Percentiles rank a stretch among this genome's conserved stretches.
These are phyloP conservation scores for Amniataba percoides DNA, from an alignment of 2,797 vertebrate genomes.

Conservation along the genomic window DNA sequence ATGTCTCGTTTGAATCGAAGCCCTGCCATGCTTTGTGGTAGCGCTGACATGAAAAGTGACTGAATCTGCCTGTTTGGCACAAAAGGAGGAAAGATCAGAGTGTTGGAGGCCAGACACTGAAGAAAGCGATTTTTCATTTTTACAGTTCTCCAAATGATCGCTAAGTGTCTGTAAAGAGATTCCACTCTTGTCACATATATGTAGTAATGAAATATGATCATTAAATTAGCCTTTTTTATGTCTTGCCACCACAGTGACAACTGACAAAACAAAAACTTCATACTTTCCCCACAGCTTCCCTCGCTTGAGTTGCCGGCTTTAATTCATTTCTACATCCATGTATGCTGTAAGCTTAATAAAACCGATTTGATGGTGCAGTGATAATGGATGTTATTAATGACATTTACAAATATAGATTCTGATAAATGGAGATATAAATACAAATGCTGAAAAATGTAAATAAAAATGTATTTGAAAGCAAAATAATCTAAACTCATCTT, in stretches of 20 bases:
- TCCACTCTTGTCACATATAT: neutral
- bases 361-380: neutral
- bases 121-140: neutral
- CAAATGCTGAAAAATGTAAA: neutral
- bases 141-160: neutral
- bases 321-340: neutral
- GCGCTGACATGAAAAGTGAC: conserved; percentile 22
- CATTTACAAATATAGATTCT: neutral
- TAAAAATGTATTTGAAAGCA: neutral
- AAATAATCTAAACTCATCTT: neutral
- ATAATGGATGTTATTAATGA: neutral
- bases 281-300: conserved; percentile 19
- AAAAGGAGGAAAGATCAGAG: neutral
- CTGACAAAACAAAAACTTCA: conserved; percentile 24
- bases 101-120: neutral
- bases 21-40: conserved; percentile 26
- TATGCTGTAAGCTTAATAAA: neutral
- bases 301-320: conserved; percentile 28
- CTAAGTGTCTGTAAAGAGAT: neutral
- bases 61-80: conserved; percentile 22
- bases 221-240: neutral
- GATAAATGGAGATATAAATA: neutral
- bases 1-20: conserved; percentile 18
- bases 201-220: neutral
- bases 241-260: neutral